These are phyloP conservation scores for Cerceris ruficornis DNA, from an alignment of 2,888 invertebrate species.

Conservation along the genomic window DNA sequence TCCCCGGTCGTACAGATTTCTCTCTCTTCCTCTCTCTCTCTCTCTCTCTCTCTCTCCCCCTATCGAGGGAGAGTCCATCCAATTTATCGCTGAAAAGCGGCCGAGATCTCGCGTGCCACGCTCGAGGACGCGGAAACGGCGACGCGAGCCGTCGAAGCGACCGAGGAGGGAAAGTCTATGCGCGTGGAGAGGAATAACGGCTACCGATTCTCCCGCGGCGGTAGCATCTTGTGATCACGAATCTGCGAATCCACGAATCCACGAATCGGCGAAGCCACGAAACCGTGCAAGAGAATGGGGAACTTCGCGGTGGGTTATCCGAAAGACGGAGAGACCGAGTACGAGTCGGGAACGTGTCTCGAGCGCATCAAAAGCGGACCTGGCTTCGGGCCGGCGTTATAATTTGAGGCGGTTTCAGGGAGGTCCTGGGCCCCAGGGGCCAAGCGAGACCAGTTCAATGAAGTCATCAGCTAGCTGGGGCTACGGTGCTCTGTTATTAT, in stretches of 20 bases:
- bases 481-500: slow-evolving; percentile 80
- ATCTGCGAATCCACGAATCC: too few relatives aligned
- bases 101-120: background rate
- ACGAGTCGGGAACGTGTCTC: slow-evolving; percentile 21
- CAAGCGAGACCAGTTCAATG: slow-evolving; percentile 78
- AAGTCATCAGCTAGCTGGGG: slow-evolving; percentile 81
- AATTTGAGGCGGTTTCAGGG: slow-evolving; percentile 81
- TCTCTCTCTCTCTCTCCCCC: background rate
- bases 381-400: slow-evolving; percentile 76
- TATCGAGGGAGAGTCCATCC: background rate
- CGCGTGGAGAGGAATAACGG: too few relatives aligned
- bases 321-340: slow-evolving; percentile 22
- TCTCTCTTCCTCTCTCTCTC: too few relatives aligned
- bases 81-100: background rate
- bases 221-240: too few relatives aligned
- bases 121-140: slow-evolving; percentile 14
- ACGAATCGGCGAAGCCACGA: background rate
- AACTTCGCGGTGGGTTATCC: background rate
- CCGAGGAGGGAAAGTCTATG: background rate
- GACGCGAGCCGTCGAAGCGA: slow-evolving; percentile 19
- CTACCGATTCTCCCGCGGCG: too few relatives aligned
- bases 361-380: slow-evolving; percentile 75
- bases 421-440: slow-evolving; percentile 77
- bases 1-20: background rate
- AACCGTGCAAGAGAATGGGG: background rate